A percentile compares a stretch with the other conserved stretches of the same genome.
Evolutionary conservation across 2,797 vertebrate species (phyloP).

Genomic region (Limnodromus scolopaceus): DNA sequence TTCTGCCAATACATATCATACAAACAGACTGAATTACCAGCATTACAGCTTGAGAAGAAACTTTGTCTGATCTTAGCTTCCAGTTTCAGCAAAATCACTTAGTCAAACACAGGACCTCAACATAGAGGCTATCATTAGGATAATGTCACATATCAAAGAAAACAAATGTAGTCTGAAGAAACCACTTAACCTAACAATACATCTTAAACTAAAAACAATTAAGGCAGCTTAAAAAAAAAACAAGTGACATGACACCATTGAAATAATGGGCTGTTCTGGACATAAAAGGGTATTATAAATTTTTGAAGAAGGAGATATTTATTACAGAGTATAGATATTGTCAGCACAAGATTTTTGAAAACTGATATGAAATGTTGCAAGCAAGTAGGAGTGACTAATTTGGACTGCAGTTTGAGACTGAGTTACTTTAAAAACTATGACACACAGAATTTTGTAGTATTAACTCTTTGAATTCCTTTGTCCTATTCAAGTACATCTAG

Average conservation of each 20-base stretch:
- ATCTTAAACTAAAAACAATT: background rate
- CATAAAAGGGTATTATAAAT: background rate
- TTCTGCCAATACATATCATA: slow-evolving; percentile 33
- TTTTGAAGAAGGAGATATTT: background rate
- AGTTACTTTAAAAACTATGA: background rate
- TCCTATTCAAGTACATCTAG: background rate
- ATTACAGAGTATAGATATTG: background rate
- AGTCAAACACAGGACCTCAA: background rate
- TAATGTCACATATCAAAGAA: background rate
- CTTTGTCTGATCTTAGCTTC: background rate
- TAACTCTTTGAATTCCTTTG: background rate
- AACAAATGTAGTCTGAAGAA: background rate
- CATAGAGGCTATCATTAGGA: background rate
- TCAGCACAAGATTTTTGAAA: background rate
- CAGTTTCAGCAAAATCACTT: slow-evolving; percentile 13
- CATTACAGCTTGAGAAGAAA: slow-evolving; percentile 19
- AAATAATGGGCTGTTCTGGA: background rate
- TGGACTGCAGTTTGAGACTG: background rate
- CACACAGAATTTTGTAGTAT: background rate
- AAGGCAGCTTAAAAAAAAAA: background rate
- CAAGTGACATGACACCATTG: background rate
- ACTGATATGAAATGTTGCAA: background rate
- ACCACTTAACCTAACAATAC: background rate
- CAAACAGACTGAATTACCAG: slow-evolving; percentile 12
- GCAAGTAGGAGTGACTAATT: background rate